Evolutionary conservation across 1,140 invertebrate species (phyloP), one percentile per base, ranked within the genome.

Genomic region (Dysdera silvatica): DNA sequence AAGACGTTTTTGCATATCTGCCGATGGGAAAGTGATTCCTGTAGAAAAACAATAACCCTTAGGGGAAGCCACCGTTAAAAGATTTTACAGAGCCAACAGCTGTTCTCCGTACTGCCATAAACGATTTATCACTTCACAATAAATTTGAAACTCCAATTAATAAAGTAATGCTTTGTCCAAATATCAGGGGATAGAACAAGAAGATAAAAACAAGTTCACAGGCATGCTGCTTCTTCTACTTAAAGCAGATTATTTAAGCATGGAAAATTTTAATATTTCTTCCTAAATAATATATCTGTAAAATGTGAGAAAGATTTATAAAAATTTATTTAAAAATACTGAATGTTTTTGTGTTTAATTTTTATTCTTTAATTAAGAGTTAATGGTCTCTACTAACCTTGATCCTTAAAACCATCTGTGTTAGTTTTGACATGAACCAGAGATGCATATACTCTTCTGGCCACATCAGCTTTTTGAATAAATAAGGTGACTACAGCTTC

Each of bases 371-470:
- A n/a, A n/a, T n/a, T n/a, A 52, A 52, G 20, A 29, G 23, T 10
- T 12, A 56, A 56, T 3, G 20, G 8, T 45, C 20, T 20, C 4
- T 1, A 45, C 29, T 35, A 93, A 61, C 90, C 89, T 72, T 88
- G 83, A 35, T 81, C 82, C 79, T 98, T 98, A 75, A 84, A 79
- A 0, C 91, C 95, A 75, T 98, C 95, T 0, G 85, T 88, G 74
- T 98, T 98, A 12, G 82, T 87, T 74, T 87, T 88, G 0, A 88
- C 84, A 71, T 92, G 87, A 23, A 95, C 67, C 58, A 83, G 66
- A 12, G 75, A 77, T n/a, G 78, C 78, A 71, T 82, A 84, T 18
- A 79, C 75, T 48, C 81, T 71, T 61, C 74, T 76, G 23, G 80
- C 79, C 57, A 70, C 70, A 24, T 69, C 62, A 29, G 69, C 56